Percentiles rank a stretch among this genome's conserved stretches.
Conservation (phyloP, 2,797 vertebrate genomes). For the Esox lucius region DNA sequence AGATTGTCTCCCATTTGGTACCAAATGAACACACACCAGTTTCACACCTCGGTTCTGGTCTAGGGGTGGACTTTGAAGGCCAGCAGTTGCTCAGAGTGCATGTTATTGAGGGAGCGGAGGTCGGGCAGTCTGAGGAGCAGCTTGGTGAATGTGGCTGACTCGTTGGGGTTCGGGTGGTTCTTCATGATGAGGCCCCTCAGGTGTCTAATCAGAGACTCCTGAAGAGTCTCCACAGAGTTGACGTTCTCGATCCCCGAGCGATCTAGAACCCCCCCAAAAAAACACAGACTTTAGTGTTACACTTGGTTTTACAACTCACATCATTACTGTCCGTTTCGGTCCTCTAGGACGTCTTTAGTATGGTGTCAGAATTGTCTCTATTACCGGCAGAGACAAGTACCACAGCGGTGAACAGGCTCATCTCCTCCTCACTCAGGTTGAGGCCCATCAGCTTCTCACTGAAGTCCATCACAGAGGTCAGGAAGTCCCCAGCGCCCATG, state of each 20-base stretch:
- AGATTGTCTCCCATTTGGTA: neutral
- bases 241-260: constrained; percentile 93
- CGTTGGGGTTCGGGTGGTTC: constrained; percentile 91
- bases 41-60: constrained; percentile 16
- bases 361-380: neutral
- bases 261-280: constrained; percentile 66
- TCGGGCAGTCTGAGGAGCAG: constrained; percentile 95
- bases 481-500: constrained; percentile 93
- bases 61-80: constrained; percentile 93
- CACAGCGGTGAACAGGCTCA: constrained; percentile 96
- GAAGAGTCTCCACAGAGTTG: constrained; percentile 93
- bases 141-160: constrained; percentile 94
- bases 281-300: neutral
- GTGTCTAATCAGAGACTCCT: constrained; percentile 92
- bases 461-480: constrained; percentile 96
- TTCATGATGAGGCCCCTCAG: constrained; percentile 92
- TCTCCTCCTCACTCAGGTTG: constrained; percentile 92
- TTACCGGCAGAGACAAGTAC: constrained; percentile 95
- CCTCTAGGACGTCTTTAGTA: neutral
- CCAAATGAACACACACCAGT: neutral
- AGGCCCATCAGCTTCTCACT: constrained; percentile 91
- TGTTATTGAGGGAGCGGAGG: constrained; percentile 96
- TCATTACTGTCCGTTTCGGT: neutral
- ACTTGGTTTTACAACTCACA: neutral
- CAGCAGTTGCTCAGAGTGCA: constrained; percentile 97